A percentile compares a stretch with the other conserved stretches of the same genome.
These are phyloP conservation scores for Zaprionus gabonicus DNA, from an alignment of 1,140 invertebrate species.

Conservation along the genomic window DNA sequence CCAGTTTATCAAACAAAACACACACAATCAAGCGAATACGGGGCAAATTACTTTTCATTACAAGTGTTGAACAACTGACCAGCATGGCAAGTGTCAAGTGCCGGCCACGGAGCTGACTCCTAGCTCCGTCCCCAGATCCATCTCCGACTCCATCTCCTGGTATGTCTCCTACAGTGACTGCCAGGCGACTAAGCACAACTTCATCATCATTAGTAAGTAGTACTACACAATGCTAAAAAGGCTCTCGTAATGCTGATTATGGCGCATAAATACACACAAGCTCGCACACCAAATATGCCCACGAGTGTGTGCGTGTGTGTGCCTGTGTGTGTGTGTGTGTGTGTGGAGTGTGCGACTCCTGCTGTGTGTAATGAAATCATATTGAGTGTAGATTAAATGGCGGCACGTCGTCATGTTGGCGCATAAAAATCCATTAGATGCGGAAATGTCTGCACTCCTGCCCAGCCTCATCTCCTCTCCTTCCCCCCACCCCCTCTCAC, in stretches of 20 bases:
- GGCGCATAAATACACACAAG: constrained; percentile 71
- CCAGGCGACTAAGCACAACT: constrained; percentile 76
- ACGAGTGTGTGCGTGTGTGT: constrained; percentile 24
- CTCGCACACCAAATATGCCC: constrained; percentile 33
- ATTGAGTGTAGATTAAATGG: constrained; percentile 82
- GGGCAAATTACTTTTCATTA: constrained; percentile 80
- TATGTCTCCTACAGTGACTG: not conserved
- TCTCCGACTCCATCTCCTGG: not conserved
- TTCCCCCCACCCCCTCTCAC: not conserved
- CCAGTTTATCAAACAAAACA: constrained; percentile 71
- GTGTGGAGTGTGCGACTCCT: constrained; percentile 50
- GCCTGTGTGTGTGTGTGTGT: constrained; percentile 31
- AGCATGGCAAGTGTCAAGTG: constrained; percentile 67
- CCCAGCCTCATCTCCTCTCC: not conserved
- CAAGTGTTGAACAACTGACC: constrained; percentile 72
- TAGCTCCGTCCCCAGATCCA: not conserved
- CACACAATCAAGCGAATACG: constrained; percentile 77
- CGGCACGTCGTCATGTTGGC: constrained; percentile 65
- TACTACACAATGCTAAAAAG: constrained; percentile 64
- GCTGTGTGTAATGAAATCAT: constrained; percentile 76
- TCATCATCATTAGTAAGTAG: constrained; percentile 74
- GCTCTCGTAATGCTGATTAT: constrained; percentile 78
- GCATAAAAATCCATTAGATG: constrained; percentile 79
- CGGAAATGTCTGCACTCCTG: constrained; percentile 55
- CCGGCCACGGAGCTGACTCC: constrained; percentile 45